Evolutionary conservation across 2,113 vertebrate genomes (phyloP).

Genomic region (Xiphias gladius): DNA sequence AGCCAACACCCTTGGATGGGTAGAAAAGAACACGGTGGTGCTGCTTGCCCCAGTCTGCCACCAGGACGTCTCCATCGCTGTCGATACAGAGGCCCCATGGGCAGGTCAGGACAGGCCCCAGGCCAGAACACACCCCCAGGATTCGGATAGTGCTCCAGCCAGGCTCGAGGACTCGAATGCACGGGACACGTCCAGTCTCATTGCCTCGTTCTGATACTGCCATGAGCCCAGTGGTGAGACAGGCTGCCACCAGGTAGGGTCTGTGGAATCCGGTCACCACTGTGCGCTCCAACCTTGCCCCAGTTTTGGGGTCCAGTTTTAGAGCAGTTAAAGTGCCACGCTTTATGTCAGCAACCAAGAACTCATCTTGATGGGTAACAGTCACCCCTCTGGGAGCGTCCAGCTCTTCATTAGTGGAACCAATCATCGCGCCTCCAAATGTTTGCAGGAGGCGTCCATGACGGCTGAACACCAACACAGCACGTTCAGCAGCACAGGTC

Average conservation of each 20-base stretch:
- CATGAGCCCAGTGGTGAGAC: constrained; percentile 81
- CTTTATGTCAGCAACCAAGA: constrained; percentile 86
- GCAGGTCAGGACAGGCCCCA: constrained; percentile 83
- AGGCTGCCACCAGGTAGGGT: constrained; percentile 85
- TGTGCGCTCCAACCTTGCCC: constrained; percentile 78
- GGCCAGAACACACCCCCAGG: constrained; percentile 82
- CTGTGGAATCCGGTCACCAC: constrained; percentile 84
- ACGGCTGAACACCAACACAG: constrained; percentile 85
- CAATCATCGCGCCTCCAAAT: constrained; percentile 78
- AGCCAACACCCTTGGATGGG: constrained; percentile 78
- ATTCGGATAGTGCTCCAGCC: constrained; percentile 84
- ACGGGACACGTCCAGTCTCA: constrained; percentile 82
- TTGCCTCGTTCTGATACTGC: constrained; percentile 86
- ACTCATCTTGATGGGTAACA: constrained; percentile 80
- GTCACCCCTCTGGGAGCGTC: constrained; percentile 86
- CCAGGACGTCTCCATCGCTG: constrained; percentile 84
- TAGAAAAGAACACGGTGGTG: constrained; percentile 82
- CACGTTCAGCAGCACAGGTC: constrained; percentile 82
- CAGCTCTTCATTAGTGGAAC: constrained; percentile 78
- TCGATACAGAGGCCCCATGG: constrained; percentile 89
- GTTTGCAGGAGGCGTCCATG: constrained; percentile 86
- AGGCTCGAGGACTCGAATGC: constrained; percentile 86
- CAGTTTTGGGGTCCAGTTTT: constrained; percentile 82
- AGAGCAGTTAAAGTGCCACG: constrained; percentile 83
- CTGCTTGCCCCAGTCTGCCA: constrained; percentile 85